A percentile compares a stretch with the other conserved stretches of the same genome.
phyloP scores from a whole-genome alignment of 2,888 invertebrate species.

The Ditula angustiorana region DNA sequence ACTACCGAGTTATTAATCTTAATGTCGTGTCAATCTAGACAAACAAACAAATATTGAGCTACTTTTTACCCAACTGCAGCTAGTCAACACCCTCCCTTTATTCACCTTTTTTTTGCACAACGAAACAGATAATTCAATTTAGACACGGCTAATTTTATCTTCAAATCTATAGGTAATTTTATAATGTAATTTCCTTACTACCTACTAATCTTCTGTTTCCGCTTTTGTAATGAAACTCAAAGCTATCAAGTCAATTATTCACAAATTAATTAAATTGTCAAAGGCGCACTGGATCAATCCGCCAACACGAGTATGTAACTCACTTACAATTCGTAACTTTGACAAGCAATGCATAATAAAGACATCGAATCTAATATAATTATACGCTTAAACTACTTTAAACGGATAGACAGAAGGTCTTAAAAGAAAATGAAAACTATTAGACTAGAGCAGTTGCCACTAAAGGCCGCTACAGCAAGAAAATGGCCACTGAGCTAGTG shows the following conservation, averaged over 20 bases:
- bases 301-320: neutral
- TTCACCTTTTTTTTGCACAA: too few relatives aligned
- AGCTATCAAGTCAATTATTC: conserved; percentile 4
- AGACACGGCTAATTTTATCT: neutral
- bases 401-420: too few relatives aligned
- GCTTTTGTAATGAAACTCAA: neutral
- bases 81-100: too few relatives aligned
- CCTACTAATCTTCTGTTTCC: neutral
- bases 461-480: too few relatives aligned
- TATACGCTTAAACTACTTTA: too few relatives aligned
- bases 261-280: conserved; percentile 7
- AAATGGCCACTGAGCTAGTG: too few relatives aligned
- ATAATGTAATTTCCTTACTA: neutral
- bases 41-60: too few relatives aligned
- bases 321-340: neutral
- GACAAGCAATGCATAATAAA: neutral
- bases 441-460: too few relatives aligned
- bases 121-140: neutral
- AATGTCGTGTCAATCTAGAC: too few relatives aligned
- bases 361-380: neutral
- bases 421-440: too few relatives aligned
- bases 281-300: neutral
- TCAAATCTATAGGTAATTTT: neutral
- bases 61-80: too few relatives aligned
- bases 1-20: too few relatives aligned